Conservation (phyloP, 2,888 invertebrate species). For the Coelinius sp. region DNA sequence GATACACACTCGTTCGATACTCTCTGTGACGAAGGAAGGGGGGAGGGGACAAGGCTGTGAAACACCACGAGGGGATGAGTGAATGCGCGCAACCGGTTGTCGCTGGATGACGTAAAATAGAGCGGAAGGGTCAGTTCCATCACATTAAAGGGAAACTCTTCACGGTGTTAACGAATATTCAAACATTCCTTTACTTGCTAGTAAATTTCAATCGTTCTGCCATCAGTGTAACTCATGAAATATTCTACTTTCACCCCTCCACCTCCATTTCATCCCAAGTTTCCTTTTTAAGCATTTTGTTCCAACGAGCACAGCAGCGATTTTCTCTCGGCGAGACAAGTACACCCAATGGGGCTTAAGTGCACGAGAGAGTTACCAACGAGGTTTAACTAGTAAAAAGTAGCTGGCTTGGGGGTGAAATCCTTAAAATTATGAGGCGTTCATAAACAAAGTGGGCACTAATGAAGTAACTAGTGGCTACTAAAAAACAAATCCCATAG, state of each 20-base stretch:
- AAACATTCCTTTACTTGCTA: not conserved
- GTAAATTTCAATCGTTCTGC: not conserved
- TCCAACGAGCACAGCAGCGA: conserved; percentile 4
- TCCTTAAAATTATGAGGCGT: conserved; percentile 34
- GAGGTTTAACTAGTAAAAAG: conserved; percentile 18
- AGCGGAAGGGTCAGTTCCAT: conserved; percentile 37
- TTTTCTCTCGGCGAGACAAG: conserved; percentile 21
- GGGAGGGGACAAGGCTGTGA: too few species aligned
- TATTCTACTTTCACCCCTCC: not conserved
- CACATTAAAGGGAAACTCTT: conserved; percentile 3
- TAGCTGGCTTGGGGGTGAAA: conserved; percentile 12
- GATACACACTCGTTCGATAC: conserved; percentile 24
- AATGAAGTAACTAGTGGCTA: conserved; percentile 38
- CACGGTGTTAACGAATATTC: not conserved
- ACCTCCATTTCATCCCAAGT: not conserved
- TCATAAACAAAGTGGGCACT: conserved; percentile 35
- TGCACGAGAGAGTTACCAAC: conserved; percentile 19
- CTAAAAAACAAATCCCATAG: conserved; percentile 23
- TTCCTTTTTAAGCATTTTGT: conserved; percentile 6
- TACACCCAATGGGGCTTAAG: conserved; percentile 35
- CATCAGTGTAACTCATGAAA: not conserved
- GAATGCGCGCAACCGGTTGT: conserved; percentile 36
- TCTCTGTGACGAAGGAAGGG: not conserved
- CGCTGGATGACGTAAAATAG: conserved; percentile 38
- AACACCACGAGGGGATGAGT: conserved; percentile 13